phyloP scores from a whole-genome alignment of 2,888 invertebrate genomes.

The Polydrusus tereticollis region DNA sequence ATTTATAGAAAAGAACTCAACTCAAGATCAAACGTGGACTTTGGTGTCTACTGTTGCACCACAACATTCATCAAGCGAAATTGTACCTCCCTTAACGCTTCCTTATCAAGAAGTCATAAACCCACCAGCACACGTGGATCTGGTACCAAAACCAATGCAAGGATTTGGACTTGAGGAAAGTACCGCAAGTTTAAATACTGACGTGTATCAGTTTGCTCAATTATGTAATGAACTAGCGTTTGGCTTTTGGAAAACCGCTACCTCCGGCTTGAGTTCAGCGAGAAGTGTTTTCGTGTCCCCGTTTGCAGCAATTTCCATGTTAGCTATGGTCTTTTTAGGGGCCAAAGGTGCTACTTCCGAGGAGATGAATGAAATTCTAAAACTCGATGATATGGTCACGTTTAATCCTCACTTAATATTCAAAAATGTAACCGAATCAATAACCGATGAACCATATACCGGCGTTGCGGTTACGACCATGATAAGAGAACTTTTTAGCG shows the following conservation, averaged over 20 bases:
- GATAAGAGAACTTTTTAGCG: constrained; percentile 86
- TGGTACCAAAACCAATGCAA: constrained; percentile 71
- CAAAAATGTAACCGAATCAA: constrained; percentile 87
- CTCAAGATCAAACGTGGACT: constrained; percentile 68
- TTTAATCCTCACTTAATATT: constrained; percentile 91
- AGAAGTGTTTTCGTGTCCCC: constrained; percentile 87
- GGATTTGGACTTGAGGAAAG: constrained; percentile 84
- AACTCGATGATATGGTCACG: constrained; percentile 88
- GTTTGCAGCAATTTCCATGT: constrained; percentile 85
- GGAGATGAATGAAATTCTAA: constrained; percentile 89
- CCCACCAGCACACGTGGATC: constrained; percentile 66
- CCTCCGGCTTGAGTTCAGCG: constrained; percentile 78
- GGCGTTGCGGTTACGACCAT: constrained; percentile 86
- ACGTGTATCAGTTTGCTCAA: constrained; percentile 82
- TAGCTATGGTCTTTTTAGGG: constrained; percentile 92
- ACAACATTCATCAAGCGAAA: constrained; percentile 55
- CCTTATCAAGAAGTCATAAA: constrained; percentile 55
- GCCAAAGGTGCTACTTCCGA: constrained; percentile 89
- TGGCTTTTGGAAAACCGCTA: constrained; percentile 83
- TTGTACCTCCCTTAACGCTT: constrained; percentile 42
- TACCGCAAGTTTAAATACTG: constrained; percentile 77
- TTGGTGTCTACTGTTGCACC: constrained; percentile 72
- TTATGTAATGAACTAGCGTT: constrained; percentile 89
- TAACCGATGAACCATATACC: constrained; percentile 75
- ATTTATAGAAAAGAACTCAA: constrained; percentile 28